A percentile compares a stretch with the other conserved stretches of the same genome.
Evolutionary conservation across 2,113 vertebrate species (phyloP).

Genomic region (Barnardius zonarius): DNA sequence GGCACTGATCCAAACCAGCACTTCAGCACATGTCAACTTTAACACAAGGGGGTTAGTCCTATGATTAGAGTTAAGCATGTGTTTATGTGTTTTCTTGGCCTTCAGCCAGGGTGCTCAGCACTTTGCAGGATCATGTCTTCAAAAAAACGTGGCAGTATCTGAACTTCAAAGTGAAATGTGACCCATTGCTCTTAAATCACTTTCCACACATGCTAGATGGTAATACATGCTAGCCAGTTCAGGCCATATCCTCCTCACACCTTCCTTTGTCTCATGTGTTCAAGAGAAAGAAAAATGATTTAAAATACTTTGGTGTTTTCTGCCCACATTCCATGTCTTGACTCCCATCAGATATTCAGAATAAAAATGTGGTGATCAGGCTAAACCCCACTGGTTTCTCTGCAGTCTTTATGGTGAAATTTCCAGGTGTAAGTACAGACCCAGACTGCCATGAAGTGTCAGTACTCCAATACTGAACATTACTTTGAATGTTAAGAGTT

Average conservation of each 20-base stretch:
- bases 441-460: background rate
- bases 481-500: conserved; percentile 43
- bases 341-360: background rate
- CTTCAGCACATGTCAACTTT: conserved; percentile 49
- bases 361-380: background rate
- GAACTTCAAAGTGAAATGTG: conserved; percentile 50
- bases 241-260: background rate
- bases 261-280: background rate
- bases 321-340: background rate
- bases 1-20: conserved; percentile 21
- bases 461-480: background rate
- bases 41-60: conserved; percentile 27
- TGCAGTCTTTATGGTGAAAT: background rate
- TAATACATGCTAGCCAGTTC: background rate
- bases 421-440: background rate
- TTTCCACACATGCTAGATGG: conserved; percentile 21
- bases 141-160: conserved; percentile 8
- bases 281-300: conserved; percentile 21
- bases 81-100: conserved; percentile 53
- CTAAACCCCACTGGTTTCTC: background rate
- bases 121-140: conserved; percentile 9
- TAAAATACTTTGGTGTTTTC: background rate
- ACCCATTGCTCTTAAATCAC: conserved; percentile 40
- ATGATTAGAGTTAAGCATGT: conserved; percentile 59
- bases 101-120: conserved; percentile 30